Base-by-base conservation (phyloP, 92 coral and sea anemone genomes). In the Scolanthus callimorphus region DNA sequence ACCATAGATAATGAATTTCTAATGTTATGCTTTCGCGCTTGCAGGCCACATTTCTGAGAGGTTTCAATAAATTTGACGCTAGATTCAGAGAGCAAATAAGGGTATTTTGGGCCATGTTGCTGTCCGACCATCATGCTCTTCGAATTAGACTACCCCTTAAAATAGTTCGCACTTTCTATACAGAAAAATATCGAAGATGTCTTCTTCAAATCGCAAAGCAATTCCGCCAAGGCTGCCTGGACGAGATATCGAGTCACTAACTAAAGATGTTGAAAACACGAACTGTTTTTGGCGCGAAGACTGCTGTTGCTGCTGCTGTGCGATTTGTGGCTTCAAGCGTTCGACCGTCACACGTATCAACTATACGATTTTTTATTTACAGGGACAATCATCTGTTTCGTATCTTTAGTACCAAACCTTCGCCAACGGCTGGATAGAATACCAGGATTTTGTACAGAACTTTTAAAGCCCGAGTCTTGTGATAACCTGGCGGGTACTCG, bases 401-500 rank as follows among this genome's bases (percentile, higher is more conserved):
- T 86, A 11, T 38, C 78, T 43, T 47, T 70, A 11, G 23, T 61
- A 27, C 82, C 90, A 0, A 65, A 61, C 29, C 38, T 74, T 28
- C 58, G 69, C 10, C 53, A n/a, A 10, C 71, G 76, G 59, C 67
- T 78, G 0, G 51, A 56, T 21, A 62, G 64, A 24, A 59, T 57
- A 31, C 77, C 73, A 4, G 74, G 55, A 4, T 69, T 90, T 47
- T 86, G 95, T 77, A 65, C 44, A 19, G 67, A 64, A 15, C 50
- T 69, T 31, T 41, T 77, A 12, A 60, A 68, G 4, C 27, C 67
- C 41, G 53, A 26, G 20, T 71, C 71, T 21, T 90, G 95, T 27
- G 73, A 58, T 23, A 77, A 55, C 31, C 41, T 90, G 3, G 59
- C 70, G 24, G 97, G 97, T 77, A 81, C 55, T 53, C 75, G 9